phyloP scores from a whole-genome alignment of 2,888 invertebrate species.

The Rutpela maculata region DNA sequence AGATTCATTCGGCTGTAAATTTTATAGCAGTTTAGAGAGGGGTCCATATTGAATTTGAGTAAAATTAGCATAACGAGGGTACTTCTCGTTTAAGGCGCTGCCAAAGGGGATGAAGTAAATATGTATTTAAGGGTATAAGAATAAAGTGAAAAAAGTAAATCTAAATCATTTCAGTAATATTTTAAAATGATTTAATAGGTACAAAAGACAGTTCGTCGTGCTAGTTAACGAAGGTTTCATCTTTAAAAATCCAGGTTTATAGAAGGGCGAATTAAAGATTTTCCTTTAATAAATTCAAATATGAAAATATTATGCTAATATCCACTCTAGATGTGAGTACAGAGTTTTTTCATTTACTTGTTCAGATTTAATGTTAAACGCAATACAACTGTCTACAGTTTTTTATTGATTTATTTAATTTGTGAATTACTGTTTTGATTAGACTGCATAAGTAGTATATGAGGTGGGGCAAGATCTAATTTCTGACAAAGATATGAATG shows the following conservation, averaged over 20 bases:
- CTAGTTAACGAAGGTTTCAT: background rate
- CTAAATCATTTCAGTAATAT: background rate
- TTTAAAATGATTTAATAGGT: background rate
- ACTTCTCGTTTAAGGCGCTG: background rate
- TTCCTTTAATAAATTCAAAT: too few species aligned
- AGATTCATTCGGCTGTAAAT: conserved; percentile 18
- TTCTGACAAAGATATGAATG: too few species aligned
- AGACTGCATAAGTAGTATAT: too few species aligned
- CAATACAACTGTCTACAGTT: too few species aligned
- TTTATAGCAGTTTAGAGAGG: conserved; percentile 4
- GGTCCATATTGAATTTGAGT: conserved; percentile 23
- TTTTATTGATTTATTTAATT: too few species aligned
- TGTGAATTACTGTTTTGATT: too few species aligned
- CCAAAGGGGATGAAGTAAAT: conserved; percentile 16
- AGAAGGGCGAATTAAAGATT: background rate
- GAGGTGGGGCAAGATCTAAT: too few species aligned
- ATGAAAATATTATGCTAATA: too few species aligned
- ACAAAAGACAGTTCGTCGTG: background rate
- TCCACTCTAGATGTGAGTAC: too few species aligned
- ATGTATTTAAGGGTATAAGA: conserved; percentile 8
- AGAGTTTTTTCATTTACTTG: too few species aligned
- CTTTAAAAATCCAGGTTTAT: background rate
- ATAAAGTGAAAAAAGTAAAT: conserved; percentile 19
- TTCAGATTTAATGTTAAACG: too few species aligned
- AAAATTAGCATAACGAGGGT: conserved; percentile 26